Base-by-base conservation (phyloP, 2,113 vertebrate species). In the Ascaphus truei region DNA sequence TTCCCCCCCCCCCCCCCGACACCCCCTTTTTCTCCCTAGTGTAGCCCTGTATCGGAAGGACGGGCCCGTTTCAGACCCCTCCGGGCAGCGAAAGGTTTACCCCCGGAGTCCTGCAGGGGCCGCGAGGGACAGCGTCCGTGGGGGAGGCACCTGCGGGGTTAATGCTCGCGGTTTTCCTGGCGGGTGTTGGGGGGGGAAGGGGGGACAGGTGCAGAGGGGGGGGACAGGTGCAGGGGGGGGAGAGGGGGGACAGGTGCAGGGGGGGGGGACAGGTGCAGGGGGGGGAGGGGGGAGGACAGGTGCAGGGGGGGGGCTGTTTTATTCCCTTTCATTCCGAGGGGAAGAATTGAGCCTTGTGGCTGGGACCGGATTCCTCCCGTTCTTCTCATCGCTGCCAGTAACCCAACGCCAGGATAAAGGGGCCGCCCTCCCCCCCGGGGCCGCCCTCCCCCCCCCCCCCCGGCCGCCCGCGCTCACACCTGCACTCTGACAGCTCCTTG, bases 301-400 rank as follows among this genome's bases (percentile, higher is more conserved):
- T 69, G 67, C 67, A 69, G 36, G 52, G 67, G 53, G 67, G 56
- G 31, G 56, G 30, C 57, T 60, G 56, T 59, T 69, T 69, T 61
- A 33, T 53, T 60, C 45, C 56, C 47, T 69, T 69, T 69, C 67
- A 69, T 69, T 69, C 57, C 56, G 20, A 61, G 18, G 41, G 67
- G 56, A 69, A 69, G 67, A 69, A 69, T 69, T 69, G 67, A 61
- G 67, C 67, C 67, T 69, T 69, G 67, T 69, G 67, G 67, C 67
- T 61, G 57, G 61, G 47, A 57, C 67, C 60, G 58, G 67, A 69
- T 69, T 69, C 67, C 67, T 61, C 67, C 67, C 56, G 67, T 61
- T 69, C 67, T 69, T 69, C 67, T 69, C 67, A 69, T 69, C 47
- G 45, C 57, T 69, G 67, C 67, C 67, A 69, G 67, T 69, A 69